Evolutionary conservation across 2,113 vertebrate species (phyloP).

Genomic region (Syngnathus floridae): DNA sequence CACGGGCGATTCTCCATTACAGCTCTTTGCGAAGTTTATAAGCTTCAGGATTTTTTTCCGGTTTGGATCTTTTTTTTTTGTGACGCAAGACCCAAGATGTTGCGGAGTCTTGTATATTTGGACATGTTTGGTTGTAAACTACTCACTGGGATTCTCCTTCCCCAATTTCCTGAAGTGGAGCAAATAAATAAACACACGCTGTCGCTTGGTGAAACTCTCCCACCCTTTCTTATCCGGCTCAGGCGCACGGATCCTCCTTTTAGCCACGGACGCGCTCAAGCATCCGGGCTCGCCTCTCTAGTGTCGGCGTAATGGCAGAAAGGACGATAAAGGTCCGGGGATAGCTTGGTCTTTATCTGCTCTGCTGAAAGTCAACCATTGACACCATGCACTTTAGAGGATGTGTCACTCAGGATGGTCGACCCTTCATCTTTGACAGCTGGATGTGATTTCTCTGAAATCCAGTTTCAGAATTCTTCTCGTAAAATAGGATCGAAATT

Average conservation of each 20-base stretch:
- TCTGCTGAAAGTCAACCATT: slow-evolving; percentile 74
- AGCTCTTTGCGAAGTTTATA: background rate
- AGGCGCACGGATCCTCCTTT: slow-evolving; percentile 27
- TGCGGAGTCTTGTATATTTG: slow-evolving; percentile 66
- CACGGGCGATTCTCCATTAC: background rate
- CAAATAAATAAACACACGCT: slow-evolving; percentile 65
- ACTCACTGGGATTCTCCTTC: slow-evolving; percentile 58
- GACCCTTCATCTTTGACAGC: slow-evolving; percentile 39
- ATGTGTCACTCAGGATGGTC: slow-evolving; percentile 70
- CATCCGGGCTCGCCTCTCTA: slow-evolving; percentile 61
- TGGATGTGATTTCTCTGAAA: background rate
- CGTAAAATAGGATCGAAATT: background rate
- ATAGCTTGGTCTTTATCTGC: slow-evolving; percentile 63
- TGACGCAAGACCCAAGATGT: slow-evolving; percentile 17
- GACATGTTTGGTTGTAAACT: slow-evolving; percentile 65
- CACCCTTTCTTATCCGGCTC: slow-evolving; percentile 9
- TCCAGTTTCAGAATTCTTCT: background rate
- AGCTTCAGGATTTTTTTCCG: too few species aligned
- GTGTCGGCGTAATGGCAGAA: slow-evolving; percentile 67
- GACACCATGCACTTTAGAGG: slow-evolving; percentile 75
- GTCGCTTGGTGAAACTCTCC: slow-evolving; percentile 27
- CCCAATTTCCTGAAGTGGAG: slow-evolving; percentile 68
- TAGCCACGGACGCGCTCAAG: slow-evolving; percentile 46
- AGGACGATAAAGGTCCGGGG: slow-evolving; percentile 66
- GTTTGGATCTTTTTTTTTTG: too few species aligned